Evolutionary conservation across 2,797 vertebrate species (phyloP).

Genomic region (Premnoplex brunnescens): DNA sequence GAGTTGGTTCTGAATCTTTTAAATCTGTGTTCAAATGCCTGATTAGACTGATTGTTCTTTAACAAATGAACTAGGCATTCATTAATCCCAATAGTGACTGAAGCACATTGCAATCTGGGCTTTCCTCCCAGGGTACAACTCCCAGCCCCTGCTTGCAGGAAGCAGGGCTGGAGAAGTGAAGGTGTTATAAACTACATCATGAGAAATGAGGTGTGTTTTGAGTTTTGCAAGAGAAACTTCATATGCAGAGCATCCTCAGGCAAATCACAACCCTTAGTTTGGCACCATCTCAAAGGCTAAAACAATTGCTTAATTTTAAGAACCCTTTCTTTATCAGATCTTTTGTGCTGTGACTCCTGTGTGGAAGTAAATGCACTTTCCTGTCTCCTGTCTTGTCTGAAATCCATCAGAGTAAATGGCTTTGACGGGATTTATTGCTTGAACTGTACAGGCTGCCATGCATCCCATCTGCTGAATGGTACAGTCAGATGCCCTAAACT

Average conservation of each 20-base stretch:
- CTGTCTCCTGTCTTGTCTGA: neutral
- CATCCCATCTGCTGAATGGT: neutral
- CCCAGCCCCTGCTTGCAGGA: neutral
- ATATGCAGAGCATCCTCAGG: neutral
- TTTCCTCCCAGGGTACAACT: neutral
- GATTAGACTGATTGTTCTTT: neutral
- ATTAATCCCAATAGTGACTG: neutral
- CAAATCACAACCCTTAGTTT: neutral
- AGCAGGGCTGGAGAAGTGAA: neutral
- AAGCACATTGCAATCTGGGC: neutral
- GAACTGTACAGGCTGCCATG: neutral
- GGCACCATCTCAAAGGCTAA: neutral
- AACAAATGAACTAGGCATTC: neutral
- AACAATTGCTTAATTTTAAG: neutral
- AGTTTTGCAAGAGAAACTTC: neutral
- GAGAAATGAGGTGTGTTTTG: neutral
- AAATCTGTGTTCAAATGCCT: neutral
- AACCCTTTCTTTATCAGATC: neutral
- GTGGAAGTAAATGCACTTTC: neutral
- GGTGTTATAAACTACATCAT: neutral
- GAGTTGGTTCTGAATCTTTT: neutral
- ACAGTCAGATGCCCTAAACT: neutral
- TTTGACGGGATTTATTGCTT: constrained; percentile 12
- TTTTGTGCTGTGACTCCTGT: neutral
- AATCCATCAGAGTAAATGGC: neutral